Base-by-base conservation (phyloP, 2,888 invertebrate genomes). In the Mesochorus sp. region DNA sequence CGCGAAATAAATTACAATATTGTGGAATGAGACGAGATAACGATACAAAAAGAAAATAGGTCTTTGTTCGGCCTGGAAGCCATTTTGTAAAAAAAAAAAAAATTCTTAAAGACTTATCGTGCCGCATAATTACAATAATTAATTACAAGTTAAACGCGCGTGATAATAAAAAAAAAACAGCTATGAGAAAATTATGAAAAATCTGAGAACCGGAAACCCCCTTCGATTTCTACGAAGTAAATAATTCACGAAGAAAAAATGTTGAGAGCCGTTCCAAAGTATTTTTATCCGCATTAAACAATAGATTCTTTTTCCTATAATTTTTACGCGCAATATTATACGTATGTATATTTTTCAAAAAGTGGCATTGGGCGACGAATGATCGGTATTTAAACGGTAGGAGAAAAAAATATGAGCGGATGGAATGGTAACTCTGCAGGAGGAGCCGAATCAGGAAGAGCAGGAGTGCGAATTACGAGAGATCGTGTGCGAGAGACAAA, bases 381-480 rank as follows among this genome's bases (percentile, higher is more conserved):
- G n/a, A n/a, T n/a, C n/a, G n/a, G n/a, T n/a, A n/a, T n/a, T n/a
- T n/a, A n/a, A n/a, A n/a, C n/a, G n/a, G n/a, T n/a, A n/a, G n/a
- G n/a, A n/a, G n/a, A n/a, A n/a, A 14, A 71, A 71, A 72, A 12
- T 71, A 81, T 82, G 81, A 82, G 53, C 71, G 67, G 66, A 66
- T 72, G 80, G 79, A 76, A 82, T 82, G 82, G 77, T 82, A 82
- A 79, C 67, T 61, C 57, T 70, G 67, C 62, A 80, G 44, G 21
- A 64, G 55, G 31, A 49, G 51, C 19, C 24, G 28, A 34, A 47
- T 17, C 66, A 39, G 51, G 42, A 62, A n/a, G 26, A 53, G 51
- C 75, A 62, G 21, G 67, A 57, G 37, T 59, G 57, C 26, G 44
- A 44, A 21, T 24, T 10, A n/a, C 37, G 26, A 24, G 10, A 47